Base-by-base conservation (phyloP, 2,888 invertebrate species). In the Drosophila tripunctata region DNA sequence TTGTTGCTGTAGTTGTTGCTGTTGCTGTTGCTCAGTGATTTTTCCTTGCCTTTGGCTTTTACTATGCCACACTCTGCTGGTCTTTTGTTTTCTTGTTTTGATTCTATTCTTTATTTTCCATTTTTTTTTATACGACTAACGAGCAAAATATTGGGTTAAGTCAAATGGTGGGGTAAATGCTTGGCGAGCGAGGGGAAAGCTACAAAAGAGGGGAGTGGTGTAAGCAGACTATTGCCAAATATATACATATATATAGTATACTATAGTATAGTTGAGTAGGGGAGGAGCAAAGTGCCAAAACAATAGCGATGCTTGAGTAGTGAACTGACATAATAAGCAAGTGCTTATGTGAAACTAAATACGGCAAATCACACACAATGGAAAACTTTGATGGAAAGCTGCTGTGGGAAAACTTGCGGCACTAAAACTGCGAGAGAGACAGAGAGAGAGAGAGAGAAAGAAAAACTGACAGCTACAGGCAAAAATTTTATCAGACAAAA, bases 141-240 rank as follows among this genome's bases (percentile, higher is more conserved):
- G 87, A 87, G 82, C 75, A 82, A 78, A 87, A 87, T 82, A 87
- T 87, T 81, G 82, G 85, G 81, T 84, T 81, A 81, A 80, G 81
- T 86, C 74, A 87, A 67, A 67, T 21, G 43, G 14, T 14, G 40
- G 12, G 17, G 40, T 5, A 19, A 14, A 12, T 10, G 5, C 35
- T 1, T n/a, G 6, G 21, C 17, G 40, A 7, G 4, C 6, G 5
- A 17, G 12, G 1, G 8, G 27, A 19, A 15, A 19, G 50, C 10
- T 10, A 17, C 6, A 0, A 2, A 1, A 1, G 14, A 7, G 3
- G 17, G 12, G 15, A 1, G 3, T 4, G 24, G 4, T 27, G 27
- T n/a, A 10, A 27, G 10, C 27, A 14, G 45, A 56, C 66, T 64
- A 61, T 71, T 78, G 75, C 67, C 67, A 73, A 70, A 70, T 67